These are phyloP conservation scores for Miniopterus natalensis DNA, from an alignment of 2,113 vertebrate genomes.

Conservation along the genomic window DNA sequence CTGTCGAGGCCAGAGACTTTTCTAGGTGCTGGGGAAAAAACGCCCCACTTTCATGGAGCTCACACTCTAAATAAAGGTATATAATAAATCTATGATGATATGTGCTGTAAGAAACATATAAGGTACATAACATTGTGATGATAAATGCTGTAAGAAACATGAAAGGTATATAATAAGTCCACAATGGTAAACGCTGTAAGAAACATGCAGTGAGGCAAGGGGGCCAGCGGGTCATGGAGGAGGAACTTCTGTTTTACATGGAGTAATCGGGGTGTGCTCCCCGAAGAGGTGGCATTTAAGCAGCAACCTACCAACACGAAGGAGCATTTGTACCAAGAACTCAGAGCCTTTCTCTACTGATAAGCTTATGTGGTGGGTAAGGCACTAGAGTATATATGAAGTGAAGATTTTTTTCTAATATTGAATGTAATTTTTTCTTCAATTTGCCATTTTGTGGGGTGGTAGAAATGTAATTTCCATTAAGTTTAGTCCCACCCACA, in stretches of 20 bases:
- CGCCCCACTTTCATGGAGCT: not conserved
- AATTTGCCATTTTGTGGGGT: not conserved
- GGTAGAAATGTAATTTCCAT: not conserved
- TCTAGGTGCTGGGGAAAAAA: not conserved
- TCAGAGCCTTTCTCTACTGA: not conserved
- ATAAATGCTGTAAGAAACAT: not conserved
- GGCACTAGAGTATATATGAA: not conserved
- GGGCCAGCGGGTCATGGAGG: rapidly evolving
- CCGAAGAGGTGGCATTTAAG: not conserved
- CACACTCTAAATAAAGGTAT: not conserved
- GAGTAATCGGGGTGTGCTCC: not conserved
- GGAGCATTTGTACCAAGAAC: not conserved
- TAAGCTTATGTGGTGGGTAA: not conserved
- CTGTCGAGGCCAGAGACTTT: not conserved
- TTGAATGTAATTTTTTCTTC: not conserved
- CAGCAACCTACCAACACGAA: not conserved
- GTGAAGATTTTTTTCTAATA: not conserved
- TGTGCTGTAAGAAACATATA: not conserved
- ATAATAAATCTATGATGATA: not conserved
- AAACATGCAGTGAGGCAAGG: not conserved
- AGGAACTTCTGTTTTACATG: not conserved
- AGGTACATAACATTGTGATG: too few relatives aligned
- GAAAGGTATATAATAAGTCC: not conserved
- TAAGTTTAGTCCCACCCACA: not conserved
- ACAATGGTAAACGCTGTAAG: not conserved